Percentiles rank a stretch among this genome's conserved stretches.
Evolutionary conservation across 1,140 invertebrate genomes (phyloP).

Genomic region (Lanistes nyassanus): DNA sequence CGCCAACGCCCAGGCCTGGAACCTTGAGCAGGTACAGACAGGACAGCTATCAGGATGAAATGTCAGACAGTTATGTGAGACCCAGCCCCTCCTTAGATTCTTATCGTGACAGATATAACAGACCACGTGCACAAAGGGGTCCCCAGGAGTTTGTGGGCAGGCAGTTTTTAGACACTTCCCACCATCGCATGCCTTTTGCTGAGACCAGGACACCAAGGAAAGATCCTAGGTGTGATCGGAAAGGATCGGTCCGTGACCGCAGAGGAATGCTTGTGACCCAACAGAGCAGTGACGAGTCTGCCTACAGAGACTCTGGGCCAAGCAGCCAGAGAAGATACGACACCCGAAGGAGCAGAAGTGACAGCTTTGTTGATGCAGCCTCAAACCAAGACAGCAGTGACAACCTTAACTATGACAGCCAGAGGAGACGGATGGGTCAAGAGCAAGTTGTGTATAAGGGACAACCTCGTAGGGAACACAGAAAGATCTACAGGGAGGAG

Average conservation of each 20-base stretch:
- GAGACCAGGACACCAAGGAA: too few species aligned
- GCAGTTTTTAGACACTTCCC: too few species aligned
- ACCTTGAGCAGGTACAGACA: conserved; percentile 10
- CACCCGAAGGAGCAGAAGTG: neutral
- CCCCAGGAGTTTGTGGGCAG: too few species aligned
- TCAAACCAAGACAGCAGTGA: neutral
- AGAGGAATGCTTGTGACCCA: too few species aligned
- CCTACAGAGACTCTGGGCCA: too few species aligned
- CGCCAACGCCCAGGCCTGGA: neutral
- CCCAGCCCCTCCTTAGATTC: too few species aligned
- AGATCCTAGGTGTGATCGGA: neutral
- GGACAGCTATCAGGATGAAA: conserved; percentile 20
- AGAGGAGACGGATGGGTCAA: neutral
- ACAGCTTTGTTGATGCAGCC: neutral
- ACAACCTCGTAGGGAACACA: neutral
- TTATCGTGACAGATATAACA: too few species aligned
- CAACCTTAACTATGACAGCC: neutral
- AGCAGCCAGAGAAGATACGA: neutral
- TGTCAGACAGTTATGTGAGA: conserved; percentile 10
- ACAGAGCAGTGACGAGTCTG: too few species aligned
- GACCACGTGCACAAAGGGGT: too few species aligned
- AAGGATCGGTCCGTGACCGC: too few species aligned
- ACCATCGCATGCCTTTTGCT: too few species aligned
- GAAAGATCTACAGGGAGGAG: conserved; percentile 4
- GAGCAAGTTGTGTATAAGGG: neutral